Evolutionary conservation across 2,888 invertebrate genomes (phyloP).

Genomic region (Diaprepes abbreviatus): DNA sequence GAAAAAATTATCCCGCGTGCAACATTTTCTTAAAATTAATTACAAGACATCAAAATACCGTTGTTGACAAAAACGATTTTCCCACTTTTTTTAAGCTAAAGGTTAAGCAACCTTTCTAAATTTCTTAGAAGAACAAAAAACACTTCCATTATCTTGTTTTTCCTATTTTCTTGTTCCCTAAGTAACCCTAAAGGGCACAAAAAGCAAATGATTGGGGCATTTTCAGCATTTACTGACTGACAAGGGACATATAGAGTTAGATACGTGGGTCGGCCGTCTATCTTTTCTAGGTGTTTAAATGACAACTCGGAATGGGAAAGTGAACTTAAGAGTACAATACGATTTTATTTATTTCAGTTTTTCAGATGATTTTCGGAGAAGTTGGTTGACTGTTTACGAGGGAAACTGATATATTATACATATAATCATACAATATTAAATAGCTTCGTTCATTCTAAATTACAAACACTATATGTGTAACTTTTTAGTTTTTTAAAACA

Average conservation of each 20-base stretch:
- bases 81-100: background rate
- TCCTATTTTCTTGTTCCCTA: constrained; percentile 9
- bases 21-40: no score
- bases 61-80: background rate
- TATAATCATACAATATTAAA: no score
- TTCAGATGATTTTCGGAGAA: background rate
- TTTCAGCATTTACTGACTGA: constrained; percentile 33
- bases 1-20: no score
- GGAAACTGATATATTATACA: background rate
- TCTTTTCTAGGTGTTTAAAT: constrained; percentile 14
- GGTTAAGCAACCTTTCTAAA: background rate
- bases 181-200: constrained; percentile 32
- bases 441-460: no score
- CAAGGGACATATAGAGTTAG: constrained; percentile 28
- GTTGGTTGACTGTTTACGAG: background rate
- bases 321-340: background rate
- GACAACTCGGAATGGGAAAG: background rate
- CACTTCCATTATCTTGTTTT: constrained; percentile 20
- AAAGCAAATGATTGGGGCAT: constrained; percentile 35
- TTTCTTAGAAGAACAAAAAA: constrained; percentile 1
- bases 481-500: no score
- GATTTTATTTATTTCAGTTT: constrained; percentile 2
- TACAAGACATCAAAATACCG: no score
- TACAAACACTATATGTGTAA: no score
- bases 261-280: constrained; percentile 17